These are phyloP conservation scores for Conchocele bisecta DNA, from an alignment of 2,888 invertebrate species.

Conservation along the genomic window DNA sequence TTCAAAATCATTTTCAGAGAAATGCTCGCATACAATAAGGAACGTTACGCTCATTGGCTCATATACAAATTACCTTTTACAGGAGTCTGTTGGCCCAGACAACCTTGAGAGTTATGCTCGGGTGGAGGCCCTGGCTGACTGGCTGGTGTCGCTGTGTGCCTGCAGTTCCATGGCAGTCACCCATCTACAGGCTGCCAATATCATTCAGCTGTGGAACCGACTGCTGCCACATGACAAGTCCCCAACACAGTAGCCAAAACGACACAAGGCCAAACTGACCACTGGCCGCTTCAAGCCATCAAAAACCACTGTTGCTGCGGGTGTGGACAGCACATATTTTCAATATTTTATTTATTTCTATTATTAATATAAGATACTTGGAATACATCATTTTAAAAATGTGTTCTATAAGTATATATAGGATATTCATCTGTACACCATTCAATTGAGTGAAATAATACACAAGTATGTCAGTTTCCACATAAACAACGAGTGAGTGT, in stretches of 20 bases:
- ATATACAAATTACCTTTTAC: no score
- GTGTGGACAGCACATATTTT: constrained; percentile 24
- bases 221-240: constrained; percentile 26
- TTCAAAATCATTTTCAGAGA: not conserved
- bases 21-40: not conserved
- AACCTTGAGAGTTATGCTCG: constrained; percentile 26
- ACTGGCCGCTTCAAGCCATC: constrained; percentile 29
- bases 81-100: constrained; percentile 30
- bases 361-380: not conserved
- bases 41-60: no score
- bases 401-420: no score
- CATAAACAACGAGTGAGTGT: no score
- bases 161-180: not conserved
- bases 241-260: constrained; percentile 15
- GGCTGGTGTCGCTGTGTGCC: not conserved
- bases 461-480: no score
- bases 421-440: no score
- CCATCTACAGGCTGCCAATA: not conserved
- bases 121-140: constrained; percentile 9
- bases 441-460: no score
- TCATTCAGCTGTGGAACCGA: constrained; percentile 10
- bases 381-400: no score
- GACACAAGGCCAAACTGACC: not conserved
- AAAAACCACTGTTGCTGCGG: constrained; percentile 25
- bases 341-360: not conserved